A percentile compares a stretch with the other conserved stretches of the same genome.
These are phyloP conservation scores for Hartigia nigra DNA, from an alignment of 2,888 invertebrate species.

Conservation along the genomic window DNA sequence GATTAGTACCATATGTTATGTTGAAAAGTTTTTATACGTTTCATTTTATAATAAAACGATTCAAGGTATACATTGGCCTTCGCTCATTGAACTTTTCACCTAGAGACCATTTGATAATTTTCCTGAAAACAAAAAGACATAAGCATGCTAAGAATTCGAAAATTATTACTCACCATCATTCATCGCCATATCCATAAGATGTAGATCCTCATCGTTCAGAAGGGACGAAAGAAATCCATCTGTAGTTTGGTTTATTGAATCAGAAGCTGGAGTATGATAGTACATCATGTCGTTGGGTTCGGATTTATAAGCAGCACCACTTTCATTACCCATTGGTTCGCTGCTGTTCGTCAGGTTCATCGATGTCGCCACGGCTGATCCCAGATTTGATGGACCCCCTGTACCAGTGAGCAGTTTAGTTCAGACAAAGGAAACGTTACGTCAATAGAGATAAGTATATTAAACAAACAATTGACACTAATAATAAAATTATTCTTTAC, in stretches of 20 bases:
- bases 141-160: background rate
- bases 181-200: constrained; percentile 92
- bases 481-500: background rate
- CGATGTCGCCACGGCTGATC: constrained; percentile 80
- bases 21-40: constrained; percentile 42
- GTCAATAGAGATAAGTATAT: background rate
- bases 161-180: constrained; percentile 78
- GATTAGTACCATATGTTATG: constrained; percentile 23
- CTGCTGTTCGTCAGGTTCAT: constrained; percentile 83
- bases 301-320: constrained; percentile 74
- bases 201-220: constrained; percentile 88
- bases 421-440: constrained; percentile 37
- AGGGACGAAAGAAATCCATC: constrained; percentile 91
- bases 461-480: background rate
- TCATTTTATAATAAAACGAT: constrained; percentile 42
- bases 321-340: constrained; percentile 73
- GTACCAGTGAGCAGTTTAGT: constrained; percentile 53
- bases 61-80: background rate
- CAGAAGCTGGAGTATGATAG: constrained; percentile 72
- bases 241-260: constrained; percentile 78
- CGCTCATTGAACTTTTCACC: background rate
- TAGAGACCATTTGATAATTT: background rate
- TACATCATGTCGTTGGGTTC: constrained; percentile 82
- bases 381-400: constrained; percentile 71
- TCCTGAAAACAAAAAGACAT: background rate